phyloP scores from a whole-genome alignment of 2,797 vertebrate species.

The Dromococcyx pavoninus region DNA sequence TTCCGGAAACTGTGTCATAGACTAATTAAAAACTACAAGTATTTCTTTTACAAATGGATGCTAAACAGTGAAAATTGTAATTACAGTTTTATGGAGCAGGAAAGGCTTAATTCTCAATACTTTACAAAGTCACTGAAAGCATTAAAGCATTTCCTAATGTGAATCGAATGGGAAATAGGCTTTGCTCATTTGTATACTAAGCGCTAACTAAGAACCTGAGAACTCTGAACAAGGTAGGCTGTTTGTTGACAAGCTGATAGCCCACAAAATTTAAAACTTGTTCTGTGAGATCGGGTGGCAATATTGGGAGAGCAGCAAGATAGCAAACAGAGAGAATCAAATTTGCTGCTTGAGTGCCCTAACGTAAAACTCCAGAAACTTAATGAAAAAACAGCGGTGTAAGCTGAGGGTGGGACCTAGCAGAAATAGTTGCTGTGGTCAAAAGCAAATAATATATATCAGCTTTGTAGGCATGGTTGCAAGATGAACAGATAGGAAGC shows the following conservation, averaged over 20 bases:
- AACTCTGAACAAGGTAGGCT: neutral
- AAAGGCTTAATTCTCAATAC: neutral
- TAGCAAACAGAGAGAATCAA: neutral
- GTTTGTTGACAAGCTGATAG: constrained; percentile 1
- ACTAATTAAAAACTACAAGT: neutral
- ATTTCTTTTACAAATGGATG: neutral
- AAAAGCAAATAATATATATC: neutral
- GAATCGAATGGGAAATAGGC: constrained; percentile 11
- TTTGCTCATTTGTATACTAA: constrained; percentile 15
- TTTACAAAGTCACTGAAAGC: neutral
- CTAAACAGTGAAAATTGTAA: neutral
- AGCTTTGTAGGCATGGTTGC: neutral
- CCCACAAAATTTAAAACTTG: neutral
- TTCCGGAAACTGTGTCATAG: neutral
- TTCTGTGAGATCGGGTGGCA: neutral
- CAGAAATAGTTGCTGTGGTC: neutral
- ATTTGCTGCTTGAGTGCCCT: neutral
- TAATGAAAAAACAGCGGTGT: neutral
- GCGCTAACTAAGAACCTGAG: neutral
- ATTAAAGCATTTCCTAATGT: constrained; percentile 18
- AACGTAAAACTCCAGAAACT: neutral
- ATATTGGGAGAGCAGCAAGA: neutral
- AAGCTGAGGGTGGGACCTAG: neutral
- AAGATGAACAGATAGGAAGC: neutral
- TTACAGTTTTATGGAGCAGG: constrained; percentile 32